Conservation (phyloP, 2,113 vertebrate genomes). For the Hassar affinis region DNA sequence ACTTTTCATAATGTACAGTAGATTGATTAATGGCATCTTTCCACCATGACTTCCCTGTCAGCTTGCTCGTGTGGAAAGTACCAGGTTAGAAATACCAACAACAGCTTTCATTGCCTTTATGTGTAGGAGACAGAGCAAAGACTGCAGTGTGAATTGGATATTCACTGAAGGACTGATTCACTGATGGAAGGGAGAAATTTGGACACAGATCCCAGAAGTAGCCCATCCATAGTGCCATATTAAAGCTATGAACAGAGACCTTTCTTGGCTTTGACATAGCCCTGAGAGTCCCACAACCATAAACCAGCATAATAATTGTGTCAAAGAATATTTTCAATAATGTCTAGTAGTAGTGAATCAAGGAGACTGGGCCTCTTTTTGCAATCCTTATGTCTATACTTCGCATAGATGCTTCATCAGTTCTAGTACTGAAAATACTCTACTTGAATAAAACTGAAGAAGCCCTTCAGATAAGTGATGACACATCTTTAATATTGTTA, state of each 20-base stretch:
- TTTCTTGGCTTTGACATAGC: background rate
- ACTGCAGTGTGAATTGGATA: background rate
- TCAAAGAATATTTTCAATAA: background rate
- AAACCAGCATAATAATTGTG: background rate
- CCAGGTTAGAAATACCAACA: conserved; percentile 13
- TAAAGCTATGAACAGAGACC: background rate
- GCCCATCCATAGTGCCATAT: background rate
- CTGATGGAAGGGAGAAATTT: background rate
- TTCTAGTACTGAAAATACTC: background rate
- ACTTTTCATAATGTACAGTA: background rate
- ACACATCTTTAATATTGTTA: background rate
- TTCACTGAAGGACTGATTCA: conserved; percentile 8
- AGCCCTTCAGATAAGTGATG: background rate
- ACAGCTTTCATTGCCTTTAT: background rate
- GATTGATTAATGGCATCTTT: conserved; percentile 4
- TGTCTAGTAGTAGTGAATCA: background rate
- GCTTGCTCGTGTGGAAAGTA: background rate
- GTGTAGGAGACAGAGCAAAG: background rate
- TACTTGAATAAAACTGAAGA: conserved; percentile 5
- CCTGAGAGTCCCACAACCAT: background rate
- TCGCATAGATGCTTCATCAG: background rate
- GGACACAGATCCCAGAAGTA: background rate
- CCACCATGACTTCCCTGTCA: conserved; percentile 2
- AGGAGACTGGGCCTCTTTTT: background rate
- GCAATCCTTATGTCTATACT: background rate